Conservation (phyloP, 2,113 vertebrate species). For the Tinamus guttatus region DNA sequence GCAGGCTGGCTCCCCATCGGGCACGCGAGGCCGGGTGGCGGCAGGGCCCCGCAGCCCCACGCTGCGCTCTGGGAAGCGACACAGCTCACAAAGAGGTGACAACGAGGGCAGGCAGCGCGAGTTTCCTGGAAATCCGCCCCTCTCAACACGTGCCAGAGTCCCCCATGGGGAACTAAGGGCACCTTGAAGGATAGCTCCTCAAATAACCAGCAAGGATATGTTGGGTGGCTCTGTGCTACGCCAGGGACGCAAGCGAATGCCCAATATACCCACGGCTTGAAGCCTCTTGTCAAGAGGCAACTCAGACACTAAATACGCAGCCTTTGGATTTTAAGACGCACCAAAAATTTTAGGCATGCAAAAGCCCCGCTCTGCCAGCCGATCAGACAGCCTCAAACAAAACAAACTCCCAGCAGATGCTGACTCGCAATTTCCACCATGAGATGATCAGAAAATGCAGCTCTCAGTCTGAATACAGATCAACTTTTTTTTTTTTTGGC, state of each 20-base stretch:
- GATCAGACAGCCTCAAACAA: not conserved
- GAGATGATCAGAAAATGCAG: not conserved
- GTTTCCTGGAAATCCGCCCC: not conserved
- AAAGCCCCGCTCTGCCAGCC: not conserved
- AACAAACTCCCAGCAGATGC: not conserved
- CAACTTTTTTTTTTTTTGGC: not conserved
- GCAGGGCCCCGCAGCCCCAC: not conserved
- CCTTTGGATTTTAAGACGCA: not conserved
- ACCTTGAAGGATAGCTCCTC: not conserved
- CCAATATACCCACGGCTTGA: not conserved
- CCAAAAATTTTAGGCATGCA: not conserved
- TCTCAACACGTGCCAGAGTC: not conserved
- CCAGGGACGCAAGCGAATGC: fast-evolving
- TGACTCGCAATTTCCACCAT: not conserved
- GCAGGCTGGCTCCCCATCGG: not conserved
- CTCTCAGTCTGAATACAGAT: not conserved
- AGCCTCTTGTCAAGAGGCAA: not conserved
- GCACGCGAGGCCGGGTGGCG: fast-evolving
- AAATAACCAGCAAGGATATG: not conserved
- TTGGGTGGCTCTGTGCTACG: not conserved
- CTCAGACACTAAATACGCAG: fast-evolving
- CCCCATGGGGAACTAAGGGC: fast-evolving
- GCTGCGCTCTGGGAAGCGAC: not conserved
- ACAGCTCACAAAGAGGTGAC: not conserved
- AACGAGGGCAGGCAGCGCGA: fast-evolving